Evolutionary conservation across 1,140 invertebrate genomes (phyloP).

Genomic region (Euborellia annulipes): DNA sequence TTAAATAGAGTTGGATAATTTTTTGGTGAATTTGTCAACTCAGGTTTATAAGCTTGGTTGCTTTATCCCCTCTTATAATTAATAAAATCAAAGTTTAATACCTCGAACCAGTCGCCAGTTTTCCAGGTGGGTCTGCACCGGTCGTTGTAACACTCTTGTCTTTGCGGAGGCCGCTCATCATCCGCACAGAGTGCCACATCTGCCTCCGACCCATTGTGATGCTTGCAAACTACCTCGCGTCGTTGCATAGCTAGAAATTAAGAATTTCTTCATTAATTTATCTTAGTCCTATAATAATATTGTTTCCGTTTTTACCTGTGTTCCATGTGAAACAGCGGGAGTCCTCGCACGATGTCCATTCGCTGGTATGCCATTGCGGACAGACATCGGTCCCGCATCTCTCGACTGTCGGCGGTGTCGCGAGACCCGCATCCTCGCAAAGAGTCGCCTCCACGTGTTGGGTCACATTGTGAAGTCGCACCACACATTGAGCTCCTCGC

Average conservation of each 20-base stretch:
- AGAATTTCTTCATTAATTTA: too few species aligned
- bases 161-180: slow-evolving; percentile 45
- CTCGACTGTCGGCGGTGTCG: slow-evolving; percentile 43
- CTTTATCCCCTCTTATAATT: too few species aligned
- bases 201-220: slow-evolving; percentile 42
- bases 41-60: too few species aligned
- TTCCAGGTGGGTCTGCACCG: slow-evolving; percentile 70
- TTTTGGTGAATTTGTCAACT: too few species aligned
- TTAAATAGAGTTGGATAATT: too few species aligned
- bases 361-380: slow-evolving; percentile 49
- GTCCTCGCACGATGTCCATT: slow-evolving; percentile 54
- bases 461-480: slow-evolving; percentile 35
- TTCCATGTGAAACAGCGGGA: slow-evolving; percentile 60
- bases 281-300: too few species aligned
- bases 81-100: slow-evolving; percentile 35
- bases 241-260: slow-evolving; percentile 66
- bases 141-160: slow-evolving; percentile 60
- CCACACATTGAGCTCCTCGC: slow-evolving; percentile 54
- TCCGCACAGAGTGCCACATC: slow-evolving; percentile 44
- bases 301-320: slow-evolving; percentile 38
- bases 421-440: slow-evolving; percentile 51
- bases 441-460: slow-evolving; percentile 42
- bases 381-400: slow-evolving; percentile 52
- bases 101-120: slow-evolving; percentile 75
- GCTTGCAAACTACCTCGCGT: slow-evolving; percentile 51